Evolutionary conservation across 2,113 vertebrate species (phyloP), one percentile per base, ranked within the genome.

Genomic region (Eublepharis macularius): DNA sequence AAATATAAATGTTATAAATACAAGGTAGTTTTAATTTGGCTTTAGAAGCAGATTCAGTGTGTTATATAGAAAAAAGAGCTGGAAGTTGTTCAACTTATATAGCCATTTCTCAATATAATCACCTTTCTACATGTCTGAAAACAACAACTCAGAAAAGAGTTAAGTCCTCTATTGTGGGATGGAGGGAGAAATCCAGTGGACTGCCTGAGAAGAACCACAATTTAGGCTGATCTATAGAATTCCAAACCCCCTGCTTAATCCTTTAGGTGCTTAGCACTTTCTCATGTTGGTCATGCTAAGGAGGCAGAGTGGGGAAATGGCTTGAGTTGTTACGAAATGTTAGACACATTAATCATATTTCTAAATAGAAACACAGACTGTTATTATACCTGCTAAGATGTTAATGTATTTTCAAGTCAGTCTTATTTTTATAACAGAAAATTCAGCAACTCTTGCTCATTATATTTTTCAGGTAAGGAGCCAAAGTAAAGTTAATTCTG

Each of bases 301-400:
- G 49, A 85, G 47, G 76, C 39, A 24, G 49, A 19, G 60, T n/a
- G 21, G 32, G 51, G 39, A 85, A 73, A 60, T 63, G 39, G 84
- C 47, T 36, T 72, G 54, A 29, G 68, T 32, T 70, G 36, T 41
- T 45, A 16, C 49, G 72, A 36, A 79, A 72, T 73, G 51, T 60
- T 70, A 57, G 66, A 16, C 68, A 9, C 47, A 34, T 85, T 68
- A 51, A 29, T 69, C 66, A 70, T 78, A 72, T 11, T 14, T 41
- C 39, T 70, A 79, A 60, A 79, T 43, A 79, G 41, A 85, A 85
- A 34, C 41, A 6, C 49, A 70, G 65, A 8, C 14, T 79, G 76
- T 85, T 57, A 79, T 72, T 79, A 70, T 32, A 79, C 65, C 76
- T 85, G 66, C 26, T 14, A 78, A 60, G 49, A 85, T 85, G 43